phyloP scores from a whole-genome alignment of 2,888 invertebrate species.

The Cancer borealis region DNA sequence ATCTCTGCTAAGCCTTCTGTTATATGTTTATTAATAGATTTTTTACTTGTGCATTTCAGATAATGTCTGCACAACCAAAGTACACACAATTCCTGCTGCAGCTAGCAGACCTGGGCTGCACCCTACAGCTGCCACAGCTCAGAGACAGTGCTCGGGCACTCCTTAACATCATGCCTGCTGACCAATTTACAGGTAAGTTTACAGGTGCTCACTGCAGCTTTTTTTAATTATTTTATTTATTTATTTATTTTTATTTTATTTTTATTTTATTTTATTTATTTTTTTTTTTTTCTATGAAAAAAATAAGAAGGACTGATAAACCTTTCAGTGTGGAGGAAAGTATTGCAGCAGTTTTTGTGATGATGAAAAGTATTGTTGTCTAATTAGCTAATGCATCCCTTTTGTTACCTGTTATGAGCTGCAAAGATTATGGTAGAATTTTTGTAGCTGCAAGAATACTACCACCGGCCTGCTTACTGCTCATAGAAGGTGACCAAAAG shows the following conservation, averaged over 20 bases:
- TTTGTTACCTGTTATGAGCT: too few species aligned
- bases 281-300: too few species aligned
- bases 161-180: conserved; percentile 90
- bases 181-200: conserved; percentile 82
- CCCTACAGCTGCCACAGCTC: conserved; percentile 88
- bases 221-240: too few species aligned
- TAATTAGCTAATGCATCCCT: neutral
- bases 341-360: neutral
- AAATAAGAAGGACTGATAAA: neutral
- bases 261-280: too few species aligned
- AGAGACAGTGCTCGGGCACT: conserved; percentile 91
- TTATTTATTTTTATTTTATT: too few species aligned
- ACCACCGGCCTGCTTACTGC: too few species aligned
- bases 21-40: neutral
- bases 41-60: conserved; percentile 81
- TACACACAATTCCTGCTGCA: conserved; percentile 89
- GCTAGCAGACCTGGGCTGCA: conserved; percentile 92
- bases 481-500: too few species aligned
- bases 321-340: neutral
- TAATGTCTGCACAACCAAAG: conserved; percentile 90
- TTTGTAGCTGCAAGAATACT: too few species aligned
- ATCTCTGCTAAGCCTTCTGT: neutral
- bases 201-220: neutral
- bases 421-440: too few species aligned
- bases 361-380: neutral